Base-by-base conservation (phyloP, 1,140 invertebrate genomes). In the Zaprionus africanus region DNA sequence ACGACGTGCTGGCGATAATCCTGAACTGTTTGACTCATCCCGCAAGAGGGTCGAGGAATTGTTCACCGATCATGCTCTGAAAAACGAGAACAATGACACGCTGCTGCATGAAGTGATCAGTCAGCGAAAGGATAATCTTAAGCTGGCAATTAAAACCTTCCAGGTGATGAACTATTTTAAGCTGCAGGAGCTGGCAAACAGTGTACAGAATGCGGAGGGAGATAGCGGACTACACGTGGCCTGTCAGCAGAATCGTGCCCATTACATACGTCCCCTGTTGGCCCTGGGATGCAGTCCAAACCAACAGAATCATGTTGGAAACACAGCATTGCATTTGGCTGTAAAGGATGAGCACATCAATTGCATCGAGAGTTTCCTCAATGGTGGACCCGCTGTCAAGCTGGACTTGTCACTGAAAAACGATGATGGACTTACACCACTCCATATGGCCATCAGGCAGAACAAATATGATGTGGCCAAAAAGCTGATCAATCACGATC, bases 141-240 rank as follows among this genome's bases (percentile, higher is more conserved):
- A 87, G 65, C 12, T 80, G 54, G 91, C 79, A 28, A 76, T 87
- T 2, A 87, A 82, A 53, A 81, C 71, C 4, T 81, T 82, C 66
- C 63, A 79, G 59, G 85, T 82, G 64, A 81, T 82, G 66, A 78
- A 79, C 62, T 85, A 62, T 74, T 93, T 90, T 15, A 68, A 87
- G 38, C 74, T 93, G 5, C 58, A 82, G 54, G 82, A 92, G 4
- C 57, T 92, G 22, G 81, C 81, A 13, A 77, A 75, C 31, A 72
- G 54, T 56, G 68, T 75, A 0, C 28, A 78, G 0, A 93, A 93
- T 68, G 77, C 75, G 26, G 82, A 90, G 57, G 78, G 78, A 4
- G 83, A 94, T 84, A 94, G 93, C 22, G 92, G 93, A 0, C 73
- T 94, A 4, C 94, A 95, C 88, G 92, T 93, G 54, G 94, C 94